Base-by-base conservation (phyloP, 2,797 vertebrate species). In the Poliocrania exsul region DNA sequence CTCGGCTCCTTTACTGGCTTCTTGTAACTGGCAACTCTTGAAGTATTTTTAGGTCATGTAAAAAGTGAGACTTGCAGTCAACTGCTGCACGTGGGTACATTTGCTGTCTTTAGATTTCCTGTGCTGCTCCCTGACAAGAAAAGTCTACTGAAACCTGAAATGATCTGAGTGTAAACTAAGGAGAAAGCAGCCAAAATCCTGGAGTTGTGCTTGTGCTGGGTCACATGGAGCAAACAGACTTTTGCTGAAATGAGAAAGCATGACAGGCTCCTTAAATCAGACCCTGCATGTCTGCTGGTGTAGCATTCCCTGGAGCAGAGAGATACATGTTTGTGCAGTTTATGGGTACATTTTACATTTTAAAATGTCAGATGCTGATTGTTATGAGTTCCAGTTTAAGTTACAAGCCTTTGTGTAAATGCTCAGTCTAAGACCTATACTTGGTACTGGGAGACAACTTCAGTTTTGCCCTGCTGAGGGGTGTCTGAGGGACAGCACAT, bases 81-180 rank as follows among this genome's bases (percentile, higher is more conserved):
- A 2, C 10, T 38, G 5, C 69, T 81, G 60, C 24, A 5, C 0
- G 2, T 24, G 73, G 10, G 23, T 77, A 13, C 4, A 1, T 51
- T 73, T 83, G 47, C 23, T 88, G 65, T 12, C 65, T 64, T 67
- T 19, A 3, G 9, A 23, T 56, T 60, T 58, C 28, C 13, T 80
- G 7, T 28, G 58, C 31, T 88, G 42, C 19, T 60, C 54, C 51
- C 64, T 25, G 40, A 13, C 3, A 28, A 71, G 35, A 50, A 16
- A 35, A 77, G 16, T 29, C 23, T 66, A 3, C 11, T 13, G 37
- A 51, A 86, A 58, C 7, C 33, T 69, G 74, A 40, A 50, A 23
- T 16, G 25, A 16, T n/a, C 1, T 10, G 5, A 35, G 44, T 29
- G 53, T 44, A 42, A 51, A 7, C 49, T 31, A 0, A 23, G 37